Evolutionary conservation across 1,140 invertebrate species (phyloP).

Genomic region (Pseudomyrmex sp.): DNA sequence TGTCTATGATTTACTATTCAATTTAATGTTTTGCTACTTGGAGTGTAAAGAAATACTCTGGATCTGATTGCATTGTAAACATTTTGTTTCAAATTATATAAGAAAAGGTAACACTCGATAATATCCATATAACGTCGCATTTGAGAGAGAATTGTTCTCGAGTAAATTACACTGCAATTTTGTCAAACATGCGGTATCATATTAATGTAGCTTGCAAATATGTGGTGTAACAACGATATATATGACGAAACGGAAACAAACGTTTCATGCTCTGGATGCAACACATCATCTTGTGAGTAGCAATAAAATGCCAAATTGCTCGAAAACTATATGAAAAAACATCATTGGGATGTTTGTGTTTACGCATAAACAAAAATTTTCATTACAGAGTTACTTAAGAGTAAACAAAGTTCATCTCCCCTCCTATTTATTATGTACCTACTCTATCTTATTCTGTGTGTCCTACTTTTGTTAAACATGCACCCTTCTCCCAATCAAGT

Average conservation of each 20-base stretch:
- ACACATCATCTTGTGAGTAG: slow-evolving; percentile 4
- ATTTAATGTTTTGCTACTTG: slow-evolving; percentile 48
- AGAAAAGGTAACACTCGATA: slow-evolving; percentile 23
- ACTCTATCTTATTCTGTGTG: too few relatives aligned
- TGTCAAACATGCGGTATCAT: slow-evolving; percentile 34
- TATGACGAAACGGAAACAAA: slow-evolving; percentile 43
- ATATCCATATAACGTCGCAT: slow-evolving; percentile 44
- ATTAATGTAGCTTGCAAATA: slow-evolving; percentile 28
- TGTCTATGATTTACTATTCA: slow-evolving; percentile 40
- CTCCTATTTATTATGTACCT: too few relatives aligned
- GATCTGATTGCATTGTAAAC: slow-evolving; percentile 29
- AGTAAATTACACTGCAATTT: slow-evolving; percentile 50
- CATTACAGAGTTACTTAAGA: neutral
- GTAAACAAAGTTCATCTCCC: neutral
- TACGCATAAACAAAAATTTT: neutral
- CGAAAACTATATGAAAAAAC: slow-evolving; percentile 1
- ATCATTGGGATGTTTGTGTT: neutral
- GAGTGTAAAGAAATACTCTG: slow-evolving; percentile 21
- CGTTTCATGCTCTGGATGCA: slow-evolving; percentile 2
- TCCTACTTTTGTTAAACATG: too few relatives aligned
- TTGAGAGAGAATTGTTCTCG: slow-evolving; percentile 33
- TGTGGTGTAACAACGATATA: neutral
- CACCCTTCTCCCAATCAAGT: too few relatives aligned
- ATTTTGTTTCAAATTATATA: slow-evolving; percentile 33
- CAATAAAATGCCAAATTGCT: slow-evolving; percentile 20